A percentile compares a stretch with the other conserved stretches of the same genome.
Evolutionary conservation across 2,888 invertebrate genomes (phyloP).

Genomic region (Hemicrepidius hirtus): DNA sequence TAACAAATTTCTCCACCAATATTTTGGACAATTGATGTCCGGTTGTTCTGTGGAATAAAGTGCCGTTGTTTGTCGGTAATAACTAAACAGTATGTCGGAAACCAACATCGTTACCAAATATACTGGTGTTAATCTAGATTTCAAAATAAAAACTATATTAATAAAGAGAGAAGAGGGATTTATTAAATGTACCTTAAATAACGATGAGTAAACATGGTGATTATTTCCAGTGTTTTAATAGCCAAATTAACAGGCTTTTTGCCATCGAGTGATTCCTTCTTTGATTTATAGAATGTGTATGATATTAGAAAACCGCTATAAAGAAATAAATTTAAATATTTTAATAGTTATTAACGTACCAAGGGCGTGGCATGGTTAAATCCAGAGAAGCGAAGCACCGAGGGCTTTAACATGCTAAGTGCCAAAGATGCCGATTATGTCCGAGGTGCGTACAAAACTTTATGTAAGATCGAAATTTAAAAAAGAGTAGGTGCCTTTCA

Average conservation of each 20-base stretch:
- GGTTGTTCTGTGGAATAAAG: slow-evolving; percentile 68
- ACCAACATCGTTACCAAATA: slow-evolving; percentile 71
- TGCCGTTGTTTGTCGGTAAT: slow-evolving; percentile 68
- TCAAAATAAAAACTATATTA: slow-evolving; percentile 11
- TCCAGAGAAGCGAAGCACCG: too few relatives aligned
- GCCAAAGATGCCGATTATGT: too few relatives aligned
- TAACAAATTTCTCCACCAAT: slow-evolving; percentile 75
- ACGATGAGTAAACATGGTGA: slow-evolving; percentile 66
- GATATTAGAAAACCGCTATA: slow-evolving; percentile 65
- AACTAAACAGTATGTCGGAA: slow-evolving; percentile 68
- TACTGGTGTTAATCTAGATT: slow-evolving; percentile 71
- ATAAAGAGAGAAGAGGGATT: neutral
- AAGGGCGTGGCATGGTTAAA: too few relatives aligned
- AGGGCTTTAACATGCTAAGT: too few relatives aligned
- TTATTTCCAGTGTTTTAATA: slow-evolving; percentile 58
- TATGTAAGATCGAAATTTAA: too few relatives aligned
- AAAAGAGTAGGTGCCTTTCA: too few relatives aligned
- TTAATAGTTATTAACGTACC: too few relatives aligned
- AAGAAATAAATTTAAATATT: slow-evolving; percentile 12
- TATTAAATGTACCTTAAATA: slow-evolving; percentile 68
- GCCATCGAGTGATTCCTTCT: slow-evolving; percentile 50
- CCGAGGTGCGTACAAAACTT: too few relatives aligned
- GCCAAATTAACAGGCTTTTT: slow-evolving; percentile 52
- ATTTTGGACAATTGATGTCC: slow-evolving; percentile 70
- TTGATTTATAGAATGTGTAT: slow-evolving; percentile 64